A percentile compares a stretch with the other conserved stretches of the same genome.
phyloP scores from a whole-genome alignment of 2,888 invertebrate species.

The Cheilosia scutellata region DNA sequence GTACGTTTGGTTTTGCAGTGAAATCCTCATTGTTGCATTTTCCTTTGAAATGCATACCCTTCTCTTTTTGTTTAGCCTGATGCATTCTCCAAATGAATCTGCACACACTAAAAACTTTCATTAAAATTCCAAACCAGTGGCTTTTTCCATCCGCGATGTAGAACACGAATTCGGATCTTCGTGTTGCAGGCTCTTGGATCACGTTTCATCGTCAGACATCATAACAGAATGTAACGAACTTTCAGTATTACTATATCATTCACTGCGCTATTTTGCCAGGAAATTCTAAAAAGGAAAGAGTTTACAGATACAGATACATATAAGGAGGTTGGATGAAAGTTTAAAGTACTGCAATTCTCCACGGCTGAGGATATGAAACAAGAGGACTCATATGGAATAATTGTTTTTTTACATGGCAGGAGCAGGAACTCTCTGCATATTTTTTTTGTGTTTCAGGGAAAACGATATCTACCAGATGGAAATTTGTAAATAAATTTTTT shows the following conservation, averaged over 20 bases:
- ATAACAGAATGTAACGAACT: background rate
- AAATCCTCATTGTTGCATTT: background rate
- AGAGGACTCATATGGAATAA: background rate
- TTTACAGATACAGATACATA: too few relatives aligned
- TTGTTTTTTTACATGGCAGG: background rate
- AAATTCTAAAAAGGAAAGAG: background rate
- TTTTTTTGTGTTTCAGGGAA: background rate
- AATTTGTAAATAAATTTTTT: background rate
- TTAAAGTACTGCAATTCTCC: background rate
- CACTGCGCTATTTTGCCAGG: background rate
- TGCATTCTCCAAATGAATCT: background rate
- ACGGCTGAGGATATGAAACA: background rate
- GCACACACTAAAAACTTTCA: background rate
- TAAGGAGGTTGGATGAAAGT: constrained; percentile 7
- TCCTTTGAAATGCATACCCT: background rate
- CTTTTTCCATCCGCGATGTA: background rate
- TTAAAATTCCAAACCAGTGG: background rate
- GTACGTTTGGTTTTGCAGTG: background rate
- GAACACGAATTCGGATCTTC: constrained; percentile 1
- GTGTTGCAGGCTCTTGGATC: background rate
- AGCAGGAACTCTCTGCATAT: background rate
- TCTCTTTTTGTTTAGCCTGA: background rate
- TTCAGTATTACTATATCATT: background rate
- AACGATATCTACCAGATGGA: background rate
- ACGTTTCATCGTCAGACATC: background rate